phyloP scores from a whole-genome alignment of 2,113 vertebrate genomes.

The Myodes glareolus region DNA sequence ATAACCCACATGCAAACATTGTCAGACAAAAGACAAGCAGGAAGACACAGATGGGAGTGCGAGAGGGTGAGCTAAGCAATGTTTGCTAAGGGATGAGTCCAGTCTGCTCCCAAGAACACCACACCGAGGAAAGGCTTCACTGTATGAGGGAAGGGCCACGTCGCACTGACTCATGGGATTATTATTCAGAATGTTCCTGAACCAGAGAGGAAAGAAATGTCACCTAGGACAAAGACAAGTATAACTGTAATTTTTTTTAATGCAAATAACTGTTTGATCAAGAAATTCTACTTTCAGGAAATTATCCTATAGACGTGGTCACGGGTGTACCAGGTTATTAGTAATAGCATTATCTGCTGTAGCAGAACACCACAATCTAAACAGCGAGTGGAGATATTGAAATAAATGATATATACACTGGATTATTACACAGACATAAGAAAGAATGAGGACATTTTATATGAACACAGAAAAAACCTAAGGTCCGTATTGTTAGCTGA shows the following conservation, averaged over 20 bases:
- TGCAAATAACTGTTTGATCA: slow-evolving; percentile 9
- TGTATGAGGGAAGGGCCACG: neutral
- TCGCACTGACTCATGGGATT: neutral
- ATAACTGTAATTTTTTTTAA: neutral
- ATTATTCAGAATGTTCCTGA: neutral
- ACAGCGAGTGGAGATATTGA: neutral
- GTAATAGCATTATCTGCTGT: neutral
- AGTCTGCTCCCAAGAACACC: neutral
- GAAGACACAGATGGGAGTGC: neutral
- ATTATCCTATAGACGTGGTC: neutral
- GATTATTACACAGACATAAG: neutral
- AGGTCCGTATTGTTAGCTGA: neutral
- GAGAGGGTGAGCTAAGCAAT: neutral
- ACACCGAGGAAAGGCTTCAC: neutral
- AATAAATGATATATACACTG: neutral
- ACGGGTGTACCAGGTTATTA: neutral
- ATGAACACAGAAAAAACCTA: neutral
- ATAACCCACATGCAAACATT: neutral
- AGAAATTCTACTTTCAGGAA: slow-evolving; percentile 32
- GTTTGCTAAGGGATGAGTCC: slow-evolving; percentile 4
- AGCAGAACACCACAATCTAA: slow-evolving; percentile 1
- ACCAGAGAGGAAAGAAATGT: neutral
- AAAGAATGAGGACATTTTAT: neutral
- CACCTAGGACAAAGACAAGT: slow-evolving; percentile 42
- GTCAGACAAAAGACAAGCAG: neutral